Conservation (phyloP, 1,140 invertebrate species). For the Panagrolaimus sp. region DNA sequence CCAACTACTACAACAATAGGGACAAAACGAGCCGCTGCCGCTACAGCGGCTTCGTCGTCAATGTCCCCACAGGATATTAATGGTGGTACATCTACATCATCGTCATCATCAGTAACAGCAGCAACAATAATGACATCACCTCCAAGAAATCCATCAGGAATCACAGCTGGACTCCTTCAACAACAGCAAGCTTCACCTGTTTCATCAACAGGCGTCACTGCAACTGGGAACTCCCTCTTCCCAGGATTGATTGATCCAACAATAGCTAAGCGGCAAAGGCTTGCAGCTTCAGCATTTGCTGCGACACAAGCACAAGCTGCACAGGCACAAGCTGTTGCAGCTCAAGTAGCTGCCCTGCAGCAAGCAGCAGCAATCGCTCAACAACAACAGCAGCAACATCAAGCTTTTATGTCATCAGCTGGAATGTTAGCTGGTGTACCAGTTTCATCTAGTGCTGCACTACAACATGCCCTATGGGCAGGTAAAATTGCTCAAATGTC, state of each 20-base stretch:
- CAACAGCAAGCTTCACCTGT: constrained; percentile 8
- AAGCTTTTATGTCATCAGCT: not conserved
- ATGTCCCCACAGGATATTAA: not conserved
- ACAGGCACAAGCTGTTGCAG: not conserved
- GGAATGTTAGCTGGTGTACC: not conserved
- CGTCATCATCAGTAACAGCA: too few species aligned
- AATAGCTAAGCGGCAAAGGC: constrained; percentile 8
- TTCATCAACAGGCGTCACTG: constrained; percentile 5
- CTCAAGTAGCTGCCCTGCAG: constrained; percentile 61
- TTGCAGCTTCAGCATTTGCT: constrained; percentile 8
- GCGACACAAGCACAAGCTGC: constrained; percentile 5
- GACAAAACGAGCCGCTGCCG: constrained; percentile 8
- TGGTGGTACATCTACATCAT: too few species aligned
- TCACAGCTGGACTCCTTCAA: not conserved
- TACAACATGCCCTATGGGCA: not conserved
- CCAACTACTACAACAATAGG: not conserved
- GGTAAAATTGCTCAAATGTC: constrained; percentile 7
- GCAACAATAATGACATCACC: not conserved
- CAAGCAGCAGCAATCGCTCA: constrained; percentile 67
- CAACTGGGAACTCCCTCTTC: constrained; percentile 1
- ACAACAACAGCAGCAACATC: constrained; percentile 59
- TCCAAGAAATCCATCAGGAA: not conserved
- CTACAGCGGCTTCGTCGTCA: constrained; percentile 16
- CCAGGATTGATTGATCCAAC: not conserved
- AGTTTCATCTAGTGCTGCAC: not conserved